phyloP scores from a whole-genome alignment of 2,888 invertebrate genomes.

The Sminthurinus aureus region DNA sequence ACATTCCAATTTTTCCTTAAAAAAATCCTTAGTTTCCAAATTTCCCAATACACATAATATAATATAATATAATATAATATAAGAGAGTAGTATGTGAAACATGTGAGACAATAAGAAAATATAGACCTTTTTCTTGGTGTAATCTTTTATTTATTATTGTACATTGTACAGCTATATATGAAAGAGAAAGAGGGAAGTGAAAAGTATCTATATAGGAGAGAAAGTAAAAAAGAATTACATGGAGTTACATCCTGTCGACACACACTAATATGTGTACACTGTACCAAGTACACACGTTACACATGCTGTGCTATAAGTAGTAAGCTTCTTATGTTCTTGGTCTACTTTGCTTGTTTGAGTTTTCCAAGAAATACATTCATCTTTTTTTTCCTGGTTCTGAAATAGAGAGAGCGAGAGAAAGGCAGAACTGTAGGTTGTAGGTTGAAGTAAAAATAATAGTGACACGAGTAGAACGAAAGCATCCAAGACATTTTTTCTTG shows the following conservation, averaged over 20 bases:
- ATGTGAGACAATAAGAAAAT: too few relatives aligned
- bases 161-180: background rate
- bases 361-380: constrained; percentile 1
- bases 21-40: too few relatives aligned
- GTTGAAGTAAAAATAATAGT: background rate
- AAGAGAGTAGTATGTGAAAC: too few relatives aligned
- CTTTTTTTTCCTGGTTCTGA: constrained; percentile 2
- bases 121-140: background rate
- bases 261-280: too few relatives aligned
- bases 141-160: background rate
- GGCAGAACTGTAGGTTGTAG: background rate
- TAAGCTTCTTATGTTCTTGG: constrained; percentile 12
- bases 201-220: background rate
- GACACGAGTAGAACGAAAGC: background rate
- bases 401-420: background rate
- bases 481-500: background rate
- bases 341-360: background rate
- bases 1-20: too few relatives aligned
- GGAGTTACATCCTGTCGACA: background rate
- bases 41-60: too few relatives aligned
- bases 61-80: too few relatives aligned
- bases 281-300: too few relatives aligned
- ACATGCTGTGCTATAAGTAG: background rate
- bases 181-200: background rate
- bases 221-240: background rate